Base-by-base conservation (phyloP, 2,797 vertebrate genomes). In the Poeciliopsis presidionis region DNA sequence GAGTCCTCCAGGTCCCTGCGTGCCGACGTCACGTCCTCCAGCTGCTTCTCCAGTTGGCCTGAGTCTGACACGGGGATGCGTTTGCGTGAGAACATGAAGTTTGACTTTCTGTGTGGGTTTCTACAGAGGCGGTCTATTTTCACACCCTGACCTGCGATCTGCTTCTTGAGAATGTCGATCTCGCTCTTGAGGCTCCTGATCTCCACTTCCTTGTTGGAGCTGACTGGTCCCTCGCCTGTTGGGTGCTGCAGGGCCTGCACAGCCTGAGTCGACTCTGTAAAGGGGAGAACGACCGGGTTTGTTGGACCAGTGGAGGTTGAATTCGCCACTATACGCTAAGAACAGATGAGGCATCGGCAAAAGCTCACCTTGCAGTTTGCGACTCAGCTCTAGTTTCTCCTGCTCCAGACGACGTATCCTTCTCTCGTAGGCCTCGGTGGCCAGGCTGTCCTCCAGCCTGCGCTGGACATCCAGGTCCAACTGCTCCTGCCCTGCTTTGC, bases 391-490 rank as follows among this genome's bases (percentile, higher is more conserved):
- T 75, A 97, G 87, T 81, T 99, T 99, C 87, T 99, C 98, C 87
- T 99, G 98, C 82, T 99, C 98, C 65, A 99, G 94, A 25, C 98
- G 97, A 30, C 97, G 96, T 92, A 99, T 98, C 92, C 98, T 96
- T 86, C 98, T 96, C 92, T 99, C 98, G 13, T 99, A 99, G 72
- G 98, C 98, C 93, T 99, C 98, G 0, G 97, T 96, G 53, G 98
- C 98, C 92, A 99, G 93, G 87, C 96, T 99, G 86, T 99, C 97
- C 82, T 99, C 97, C 83, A 99, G 92, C 82, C 96, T 95, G 76
- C 97, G 96, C 91, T 98, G 96, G 77, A 99, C 95, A 20, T 89
- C 95, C 61, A 92, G 91, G 88, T 99, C 98, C 61, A 98, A 79
- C 74, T 97, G 95, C 53, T 95, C 88, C 71, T 81, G 82, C 1